A percentile compares a stretch with the other conserved stretches of the same genome.
These are phyloP conservation scores for Tichodroma muraria DNA, from an alignment of 2,113 vertebrate genomes.

Conservation along the genomic window DNA sequence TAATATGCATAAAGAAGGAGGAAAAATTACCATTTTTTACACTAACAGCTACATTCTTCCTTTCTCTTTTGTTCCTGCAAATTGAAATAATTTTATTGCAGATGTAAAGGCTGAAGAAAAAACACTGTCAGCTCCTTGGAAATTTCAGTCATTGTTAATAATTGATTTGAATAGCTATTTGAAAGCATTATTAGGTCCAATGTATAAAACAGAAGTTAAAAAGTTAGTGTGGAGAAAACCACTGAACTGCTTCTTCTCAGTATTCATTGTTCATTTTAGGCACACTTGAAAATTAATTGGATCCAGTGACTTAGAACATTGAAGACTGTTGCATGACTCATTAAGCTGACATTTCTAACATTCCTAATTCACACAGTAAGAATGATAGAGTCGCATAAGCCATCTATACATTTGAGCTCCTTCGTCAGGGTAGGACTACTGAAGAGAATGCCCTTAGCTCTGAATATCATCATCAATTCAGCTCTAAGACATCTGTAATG, in stretches of 20 bases:
- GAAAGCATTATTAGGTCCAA: conserved; percentile 15
- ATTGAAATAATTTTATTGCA: background rate
- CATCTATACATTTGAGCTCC: conserved; percentile 49
- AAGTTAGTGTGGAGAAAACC: background rate
- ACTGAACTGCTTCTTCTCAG: background rate
- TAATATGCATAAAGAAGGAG: background rate
- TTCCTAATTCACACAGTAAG: conserved; percentile 53
- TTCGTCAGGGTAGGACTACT: conserved; percentile 39
- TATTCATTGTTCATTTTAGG: conserved; percentile 56
- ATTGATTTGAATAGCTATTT: conserved; percentile 19
- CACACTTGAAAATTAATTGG: conserved; percentile 65
- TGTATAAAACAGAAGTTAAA: conserved; percentile 17
- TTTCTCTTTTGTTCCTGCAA: background rate
- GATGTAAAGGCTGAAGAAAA: background rate
- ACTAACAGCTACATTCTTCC: background rate
- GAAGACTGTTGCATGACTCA: conserved; percentile 70
- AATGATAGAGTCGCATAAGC: conserved; percentile 63
- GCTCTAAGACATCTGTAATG: conserved; percentile 64
- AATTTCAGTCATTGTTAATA: background rate
- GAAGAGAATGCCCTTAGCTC: conserved; percentile 25
- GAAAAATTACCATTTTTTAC: background rate
- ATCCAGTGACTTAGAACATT: conserved; percentile 61
- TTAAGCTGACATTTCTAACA: conserved; percentile 75
- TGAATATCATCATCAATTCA: conserved; percentile 65
- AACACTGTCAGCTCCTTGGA: background rate